Base-by-base conservation (phyloP, 2,113 vertebrate genomes). In the Phalacrocorax aristotelis region DNA sequence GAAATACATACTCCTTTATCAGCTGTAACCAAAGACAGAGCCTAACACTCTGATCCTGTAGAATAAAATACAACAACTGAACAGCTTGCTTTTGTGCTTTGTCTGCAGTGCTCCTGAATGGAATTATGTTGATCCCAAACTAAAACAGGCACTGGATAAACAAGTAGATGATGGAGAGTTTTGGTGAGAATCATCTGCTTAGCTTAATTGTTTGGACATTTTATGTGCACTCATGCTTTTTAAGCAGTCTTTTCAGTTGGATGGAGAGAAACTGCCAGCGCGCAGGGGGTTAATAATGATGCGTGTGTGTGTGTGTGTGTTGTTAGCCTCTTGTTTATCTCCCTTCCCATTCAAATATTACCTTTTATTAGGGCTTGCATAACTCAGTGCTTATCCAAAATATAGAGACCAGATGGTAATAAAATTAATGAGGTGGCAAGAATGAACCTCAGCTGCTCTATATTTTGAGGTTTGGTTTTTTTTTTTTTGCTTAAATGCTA, bases 111-210 rank as follows among this genome's bases (percentile, higher is more conserved):
- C 99, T 34, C 97, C 92, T 2, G 98, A 99, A 89, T 99, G 99
- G 99, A 97, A 97, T 46, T 62, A 96, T 13, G 57, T 99, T 92
- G 97, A 96, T 64, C 87, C 97, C 51, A 95, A 95, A 68, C 97
- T 97, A 87, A 99, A 98, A 72, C 87, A 95, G 11, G 97, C 96
- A 80, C 93, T 99, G 97, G 97, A 97, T 94, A 97, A 98, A 22
- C 96, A 97, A 89, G 97, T 97, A 7, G 98, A 99, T 12, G 98
- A 99, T 42, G 99, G 99, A 71, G 99, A 99, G 79, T 99, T 99
- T 92, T 99, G 99, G 99, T 99, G 91, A 98, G 98, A 74, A 48
- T 9, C 8, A 3, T 83, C 84, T 3, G 22, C 62, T 88, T 68
- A 42, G 10, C 13, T 55, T 69, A 79, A 54, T 42, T 27, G 68